Base-by-base conservation (phyloP, 2,888 invertebrate genomes). In the Cancer borealis region DNA sequence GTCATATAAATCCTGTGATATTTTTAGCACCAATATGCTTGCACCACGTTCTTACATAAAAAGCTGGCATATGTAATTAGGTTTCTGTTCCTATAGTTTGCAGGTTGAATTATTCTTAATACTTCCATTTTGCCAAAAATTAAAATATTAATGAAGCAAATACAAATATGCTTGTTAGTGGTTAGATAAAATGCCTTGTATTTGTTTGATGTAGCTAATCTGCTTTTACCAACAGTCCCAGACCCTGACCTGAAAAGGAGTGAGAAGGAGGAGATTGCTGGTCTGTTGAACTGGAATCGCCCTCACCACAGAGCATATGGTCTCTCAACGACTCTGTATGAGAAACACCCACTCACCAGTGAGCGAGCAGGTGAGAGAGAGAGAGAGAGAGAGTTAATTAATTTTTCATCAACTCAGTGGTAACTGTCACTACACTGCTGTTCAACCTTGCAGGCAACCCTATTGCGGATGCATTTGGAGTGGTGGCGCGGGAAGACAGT, bases 391-490 rank as follows among this genome's bases (percentile, higher is more conserved):
- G 54, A 10, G 8, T 4, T 79, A 73, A 39, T 45, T 4, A 46
- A 46, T 88, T 45, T 21, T 46, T 46, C 12, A 46, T 88, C n/a
- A 46, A 5, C 14, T 6, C 47, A 14, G 14, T 89, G n/a, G 6
- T n/a, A 30, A 89, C 88, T 73, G 2, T 73, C 6, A 26, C 73
- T 73, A 26, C 3, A 79, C 49, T 92, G 49, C 39, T 17, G 12
- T 30, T n/a, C 21, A 49, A 91, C 49, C 26, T 84, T 96, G 97
- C 97, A 97, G 98, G 98, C 0, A 98, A 98, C 96, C 98, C 98
- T 0, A 98, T 98, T 95, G 98, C 98, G 26, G 98, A 98, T 97
- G 98, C 98, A 96, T 98, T 98, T 97, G 98, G 98, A 0, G 97
- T 98, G 95, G 98, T 97, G 95, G 97, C 97, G 10, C 96, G 97